Evolutionary conservation across 37 sponge, comb jelly and placozoan species (phyloP), one percentile per base, ranked within the genome.

Genomic region (Spongia lamella): DNA sequence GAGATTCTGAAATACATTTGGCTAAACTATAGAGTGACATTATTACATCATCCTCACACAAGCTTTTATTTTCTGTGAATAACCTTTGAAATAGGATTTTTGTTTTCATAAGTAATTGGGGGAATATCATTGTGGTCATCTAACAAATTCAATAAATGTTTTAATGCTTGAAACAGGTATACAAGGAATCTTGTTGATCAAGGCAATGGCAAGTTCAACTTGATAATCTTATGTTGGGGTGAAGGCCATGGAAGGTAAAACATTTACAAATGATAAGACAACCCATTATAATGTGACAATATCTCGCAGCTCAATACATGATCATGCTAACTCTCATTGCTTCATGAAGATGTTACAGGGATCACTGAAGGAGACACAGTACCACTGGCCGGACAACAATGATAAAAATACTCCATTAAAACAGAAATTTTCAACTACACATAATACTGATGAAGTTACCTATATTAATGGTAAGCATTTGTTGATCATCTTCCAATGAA

Each of bases 161-260:
- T 14, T 24, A 17, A 19, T n/a, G n/a, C n/a, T 6, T 54, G 25
- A 49, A 43, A 1, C 33, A 94, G 92, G 81, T 96, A 96, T 72
- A 96, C 96, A 2, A 66, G 96, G 30, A 90, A 92, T 40, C 85
- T 96, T 52, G 96, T 96, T 1, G 92, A 96, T 38, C 68, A 65
- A 13, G 92, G 96, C 51, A 96, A 96, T 66, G 92, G 80, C 11
- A 53, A 68, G 19, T 96, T 84, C 69, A 96, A 96, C 76, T 68
- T 96, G 33, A 81, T 96, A 32, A 37, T 96, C 1, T 38, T 96
- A n/a, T 96, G 96, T 78, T 96, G 96, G 96, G 90, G 84, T 11
- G 87, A 86, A 77, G 93, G 87, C 15, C 93, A 92, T 9, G 96
- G 89, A 0, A 88, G 87, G 87, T 86, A 30, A 61, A 66, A 21